Evolutionary conservation across 53 echinoderm and acorn worm species (phyloP).

Genomic region (Patiria pectinifera): DNA sequence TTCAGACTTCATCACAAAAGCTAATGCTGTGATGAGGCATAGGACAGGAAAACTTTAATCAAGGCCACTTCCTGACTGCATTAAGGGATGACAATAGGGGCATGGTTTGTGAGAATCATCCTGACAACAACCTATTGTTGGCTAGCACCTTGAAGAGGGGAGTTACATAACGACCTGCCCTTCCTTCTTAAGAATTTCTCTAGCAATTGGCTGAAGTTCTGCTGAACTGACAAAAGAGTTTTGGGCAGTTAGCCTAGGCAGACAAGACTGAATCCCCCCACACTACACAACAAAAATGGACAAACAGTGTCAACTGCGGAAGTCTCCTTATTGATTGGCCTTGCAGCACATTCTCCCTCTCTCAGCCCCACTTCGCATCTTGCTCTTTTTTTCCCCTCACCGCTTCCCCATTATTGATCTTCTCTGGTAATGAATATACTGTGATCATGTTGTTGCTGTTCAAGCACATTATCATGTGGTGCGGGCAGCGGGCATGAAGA

Average conservation of each 20-base stretch:
- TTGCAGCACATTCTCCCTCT: background rate
- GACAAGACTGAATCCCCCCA: background rate
- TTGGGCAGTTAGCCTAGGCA: background rate
- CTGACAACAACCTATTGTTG: slow-evolving; percentile 3
- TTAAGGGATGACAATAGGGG: slow-evolving; percentile 5
- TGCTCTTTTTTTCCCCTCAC: background rate
- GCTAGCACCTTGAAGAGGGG: background rate
- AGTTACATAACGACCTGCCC: background rate
- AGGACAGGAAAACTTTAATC: slow-evolving; percentile 24
- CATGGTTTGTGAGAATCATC: background rate
- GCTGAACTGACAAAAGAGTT: background rate
- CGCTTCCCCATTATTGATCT: background rate
- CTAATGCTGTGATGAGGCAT: background rate
- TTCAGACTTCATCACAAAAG: background rate
- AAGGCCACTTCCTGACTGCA: slow-evolving; percentile 55
- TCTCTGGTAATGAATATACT: background rate
- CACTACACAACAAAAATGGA: background rate
- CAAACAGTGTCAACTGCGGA: slow-evolving; percentile 37
- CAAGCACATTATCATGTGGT: slow-evolving; percentile 9
- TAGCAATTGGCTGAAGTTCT: background rate
- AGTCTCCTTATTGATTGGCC: slow-evolving; percentile 20
- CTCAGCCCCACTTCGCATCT: background rate
- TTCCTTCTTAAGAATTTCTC: background rate
- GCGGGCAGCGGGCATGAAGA: background rate
- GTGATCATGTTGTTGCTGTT: background rate